Base-by-base conservation (phyloP, 2,113 vertebrate species). In the Pristiophorus japonicus region DNA sequence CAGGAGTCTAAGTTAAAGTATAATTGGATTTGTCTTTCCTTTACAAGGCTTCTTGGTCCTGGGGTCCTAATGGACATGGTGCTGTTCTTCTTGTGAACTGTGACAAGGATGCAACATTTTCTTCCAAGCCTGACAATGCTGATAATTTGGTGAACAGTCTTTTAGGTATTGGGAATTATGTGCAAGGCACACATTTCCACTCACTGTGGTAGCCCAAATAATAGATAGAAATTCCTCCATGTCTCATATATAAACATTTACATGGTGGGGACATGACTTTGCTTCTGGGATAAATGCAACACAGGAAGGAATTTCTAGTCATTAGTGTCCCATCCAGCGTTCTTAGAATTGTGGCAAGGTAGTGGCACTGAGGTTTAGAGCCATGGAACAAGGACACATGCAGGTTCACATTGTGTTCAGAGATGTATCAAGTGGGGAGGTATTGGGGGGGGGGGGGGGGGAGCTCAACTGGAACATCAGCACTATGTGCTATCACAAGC, bases 51-150 rank as follows among this genome's bases (percentile, higher is more conserved):
- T 97, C 97, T 30, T 99, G 99, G 99, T 98, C 97, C 4, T 99
- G 99, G 99, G 99, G 99, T 6, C 97, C 98, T 0, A 91, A 98
- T 0, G 98, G 99, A 5, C 98, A 99, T 0, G 99, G 99, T 0
- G 99, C 99, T 96, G 96, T 99, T 96, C 96, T 99, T 27, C 97
- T 99, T 96, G 99, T 99, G 96, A 99, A 98, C 97, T 99, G 99
- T 63, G 98, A 99, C 97, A 98, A 97, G 4, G 98, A 99, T 96
- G 81, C 66, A 10, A 5, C 0, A 0, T 97, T 78, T 59, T 0
- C 0, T 6, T 97, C 97, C 67, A 95, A 67, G 47, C 91, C 7
- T 4, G 98, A 98, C 97, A 90, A 2, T 0, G 95, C 97, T 27
- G 18, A 95, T 34, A 42, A 96, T 1, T 3, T 27, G 0, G 27